Evolutionary conservation across 2,113 vertebrate species (phyloP), one percentile per base, ranked within the genome.

Genomic region (Bagarius yarrelli): DNA sequence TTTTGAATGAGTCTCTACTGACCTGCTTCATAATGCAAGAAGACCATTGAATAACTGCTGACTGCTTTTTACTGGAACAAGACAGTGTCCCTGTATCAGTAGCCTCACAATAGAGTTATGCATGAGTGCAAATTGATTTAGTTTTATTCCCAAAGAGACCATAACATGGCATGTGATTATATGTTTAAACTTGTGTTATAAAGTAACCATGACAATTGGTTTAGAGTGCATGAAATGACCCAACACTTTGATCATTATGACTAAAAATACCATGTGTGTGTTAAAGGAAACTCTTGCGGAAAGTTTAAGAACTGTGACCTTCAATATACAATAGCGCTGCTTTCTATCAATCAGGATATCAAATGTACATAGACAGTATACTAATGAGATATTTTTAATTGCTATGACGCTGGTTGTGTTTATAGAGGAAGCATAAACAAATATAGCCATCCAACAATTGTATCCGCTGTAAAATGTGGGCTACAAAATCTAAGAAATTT

Each of bases 1-100:
- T 84, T 78, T 73, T 72, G 56, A 44, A 79, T 75, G 72, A 81
- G 78, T 83, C 80, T 83, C 80, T 84, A 83, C 86, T 90, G 90
- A 83, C 82, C 85, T 81, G 89, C 81, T 89, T 87, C 89, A 85
- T 88, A 82, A 84, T 86, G 87, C 87, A 80, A 90, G 87, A 90
- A 80, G 78, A 83, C 66, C 77, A 80, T 85, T 88, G 89, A 93
- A 92, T 94, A 92, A 91, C 85, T 87, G 90, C 83, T 83, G 87
- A 91, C 70, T 92, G 90, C 91, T 89, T 16, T 40, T 90, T 88
- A 89, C 89, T 84, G 86, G 89, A 91, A 56, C 86, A 86, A 89
- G 90, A 89, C 89, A 84, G 86, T 88, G 89, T 86, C 88, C 91
- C 90, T 93, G 91, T 79, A 88, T 92, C 91, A 92, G 91, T 92